Conservation (phyloP, 2,797 vertebrate species). For the Danio jaintianensis region DNA sequence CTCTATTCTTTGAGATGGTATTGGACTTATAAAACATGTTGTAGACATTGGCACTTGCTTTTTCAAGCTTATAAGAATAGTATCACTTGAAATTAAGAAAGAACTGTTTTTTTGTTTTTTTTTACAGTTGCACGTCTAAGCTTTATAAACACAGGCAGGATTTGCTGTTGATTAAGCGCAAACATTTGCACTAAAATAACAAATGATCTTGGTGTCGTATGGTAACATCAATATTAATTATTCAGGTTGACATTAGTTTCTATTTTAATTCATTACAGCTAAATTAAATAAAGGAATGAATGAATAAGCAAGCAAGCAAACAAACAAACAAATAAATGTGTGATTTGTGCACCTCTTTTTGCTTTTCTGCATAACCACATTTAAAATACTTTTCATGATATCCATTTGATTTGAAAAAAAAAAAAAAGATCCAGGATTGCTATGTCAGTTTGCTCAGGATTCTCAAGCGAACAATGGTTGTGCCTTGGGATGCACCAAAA, state of each 20-base stretch:
- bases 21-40: background rate
- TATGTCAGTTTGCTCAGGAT: background rate
- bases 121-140: background rate
- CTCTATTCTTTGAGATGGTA: background rate
- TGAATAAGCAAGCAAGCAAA: no score
- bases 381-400: background rate
- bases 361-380: background rate
- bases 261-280: background rate
- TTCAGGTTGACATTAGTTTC: background rate
- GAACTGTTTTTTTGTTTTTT: background rate
- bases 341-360: background rate
- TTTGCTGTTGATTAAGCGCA: conserved; percentile 11
- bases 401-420: background rate
- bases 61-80: background rate
- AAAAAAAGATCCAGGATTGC: background rate
- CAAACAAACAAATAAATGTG: no score
- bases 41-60: background rate
- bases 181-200: conserved; percentile 19
- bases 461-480: background rate
- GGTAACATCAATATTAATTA: no score
- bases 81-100: background rate
- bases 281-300: no score
- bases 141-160: background rate
- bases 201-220: background rate
- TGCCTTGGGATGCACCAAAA: no score